A percentile compares a stretch with the other conserved stretches of the same genome.
Evolutionary conservation across 92 coral and sea anemone genomes (phyloP).

Genomic region (Anthopleura xanthogrammica): DNA sequence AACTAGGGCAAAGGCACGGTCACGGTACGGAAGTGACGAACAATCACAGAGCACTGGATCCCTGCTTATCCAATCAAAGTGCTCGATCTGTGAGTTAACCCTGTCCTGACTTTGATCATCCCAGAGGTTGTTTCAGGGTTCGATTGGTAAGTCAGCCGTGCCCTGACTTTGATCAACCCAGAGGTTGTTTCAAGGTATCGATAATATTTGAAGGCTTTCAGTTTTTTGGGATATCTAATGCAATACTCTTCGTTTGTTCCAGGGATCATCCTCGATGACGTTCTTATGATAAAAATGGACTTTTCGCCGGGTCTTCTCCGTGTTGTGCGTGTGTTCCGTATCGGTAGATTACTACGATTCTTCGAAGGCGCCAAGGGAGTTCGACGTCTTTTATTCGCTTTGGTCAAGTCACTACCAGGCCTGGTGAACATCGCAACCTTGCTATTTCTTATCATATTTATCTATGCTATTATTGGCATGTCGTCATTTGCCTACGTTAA

Average conservation of each 20-base stretch:
- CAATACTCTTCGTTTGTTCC: not conserved
- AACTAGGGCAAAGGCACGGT: too few species aligned
- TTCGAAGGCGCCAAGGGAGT: conserved; percentile 98
- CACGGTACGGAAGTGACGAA: too few species aligned
- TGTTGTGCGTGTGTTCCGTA: conserved; percentile 93
- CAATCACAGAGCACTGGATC: too few species aligned
- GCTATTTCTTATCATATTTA: conserved; percentile 86
- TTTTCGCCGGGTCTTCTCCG: conserved; percentile 97
- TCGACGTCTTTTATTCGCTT: conserved; percentile 86
- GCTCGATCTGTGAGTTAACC: too few species aligned
- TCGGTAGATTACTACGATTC: conserved; percentile 90
- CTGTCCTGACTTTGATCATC: too few species aligned
- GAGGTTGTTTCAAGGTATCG: too few species aligned
- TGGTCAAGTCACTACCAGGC: conserved; percentile 94
- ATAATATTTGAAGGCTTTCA: too few species aligned
- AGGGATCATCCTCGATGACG: conserved; percentile 86
- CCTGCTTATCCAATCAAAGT: too few species aligned
- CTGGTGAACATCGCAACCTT: conserved; percentile 91
- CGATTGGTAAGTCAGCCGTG: too few species aligned
- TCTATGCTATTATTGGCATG: conserved; percentile 98
- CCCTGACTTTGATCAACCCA: too few species aligned
- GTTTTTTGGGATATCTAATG: too few species aligned
- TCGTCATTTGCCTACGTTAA: conserved; percentile 96
- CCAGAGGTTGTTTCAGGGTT: too few species aligned
- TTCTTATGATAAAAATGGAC: conserved; percentile 70